Conservation (phyloP, 2,888 invertebrate species). For the Junonia oenone region DNA sequence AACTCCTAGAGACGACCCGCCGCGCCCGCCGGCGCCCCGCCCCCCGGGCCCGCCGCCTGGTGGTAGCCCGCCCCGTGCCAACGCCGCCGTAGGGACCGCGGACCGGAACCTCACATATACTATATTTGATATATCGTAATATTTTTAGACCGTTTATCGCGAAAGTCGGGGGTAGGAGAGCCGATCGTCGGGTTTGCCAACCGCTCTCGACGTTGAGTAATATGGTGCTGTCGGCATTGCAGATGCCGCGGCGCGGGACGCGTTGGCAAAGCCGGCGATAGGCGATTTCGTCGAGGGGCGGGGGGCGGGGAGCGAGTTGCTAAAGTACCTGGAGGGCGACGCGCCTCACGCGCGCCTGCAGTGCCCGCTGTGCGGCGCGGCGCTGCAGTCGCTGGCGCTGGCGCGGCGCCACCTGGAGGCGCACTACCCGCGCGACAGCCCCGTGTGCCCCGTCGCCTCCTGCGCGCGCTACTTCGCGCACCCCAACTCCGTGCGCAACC, state of each 20-base stretch:
- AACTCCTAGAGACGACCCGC: constrained; percentile 71
- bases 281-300: constrained; percentile 46
- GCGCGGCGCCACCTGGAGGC: constrained; percentile 88
- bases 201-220: constrained; percentile 48
- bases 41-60: constrained; percentile 26
- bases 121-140: constrained; percentile 43
- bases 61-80: constrained; percentile 36
- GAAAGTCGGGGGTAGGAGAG: constrained; percentile 36
- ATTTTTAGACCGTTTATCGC: constrained; percentile 61
- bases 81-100: constrained; percentile 31
- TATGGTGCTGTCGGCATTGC: constrained; percentile 79
- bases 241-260: constrained; percentile 62
- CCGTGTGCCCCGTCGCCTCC: constrained; percentile 87
- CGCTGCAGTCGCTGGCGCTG: constrained; percentile 82
- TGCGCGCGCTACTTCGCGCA: constrained; percentile 89
- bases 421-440: constrained; percentile 92
- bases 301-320: constrained; percentile 49
- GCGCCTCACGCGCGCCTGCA: constrained; percentile 47
- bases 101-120: constrained; percentile 29
- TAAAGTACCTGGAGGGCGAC: constrained; percentile 39
- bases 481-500: constrained; percentile 92
- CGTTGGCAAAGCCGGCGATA: constrained; percentile 45
- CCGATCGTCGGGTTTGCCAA: constrained; percentile 57
- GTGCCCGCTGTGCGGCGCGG: constrained; percentile 87
- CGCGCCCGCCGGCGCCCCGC: constrained; percentile 29